Evolutionary conservation across 2,113 vertebrate species (phyloP).

Genomic region (Orthochromis indermauri): DNA sequence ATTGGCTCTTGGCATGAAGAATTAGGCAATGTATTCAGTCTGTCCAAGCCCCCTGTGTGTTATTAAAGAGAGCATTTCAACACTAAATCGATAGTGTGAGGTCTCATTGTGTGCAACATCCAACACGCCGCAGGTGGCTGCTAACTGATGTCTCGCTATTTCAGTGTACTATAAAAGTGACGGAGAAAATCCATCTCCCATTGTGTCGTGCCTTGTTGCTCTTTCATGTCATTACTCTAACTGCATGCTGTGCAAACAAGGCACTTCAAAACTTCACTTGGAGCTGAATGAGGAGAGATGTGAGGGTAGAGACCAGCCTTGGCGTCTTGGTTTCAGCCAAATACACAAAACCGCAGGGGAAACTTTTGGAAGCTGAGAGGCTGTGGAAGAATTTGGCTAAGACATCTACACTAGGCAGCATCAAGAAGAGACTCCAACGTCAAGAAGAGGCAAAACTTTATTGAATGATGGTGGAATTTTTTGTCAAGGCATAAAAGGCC

Average conservation of each 20-base stretch:
- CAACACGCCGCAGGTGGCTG: conserved; percentile 4
- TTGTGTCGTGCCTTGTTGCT: conserved; percentile 21
- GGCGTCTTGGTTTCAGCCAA: background rate
- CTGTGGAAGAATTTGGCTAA: background rate
- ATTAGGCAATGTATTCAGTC: background rate
- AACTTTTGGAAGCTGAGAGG: conserved; percentile 21
- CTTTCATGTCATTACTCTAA: conserved; percentile 39
- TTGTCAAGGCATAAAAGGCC: background rate
- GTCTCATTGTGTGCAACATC: conserved; percentile 20
- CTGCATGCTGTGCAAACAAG: conserved; percentile 31
- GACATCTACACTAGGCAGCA: background rate
- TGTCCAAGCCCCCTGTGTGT: background rate
- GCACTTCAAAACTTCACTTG: conserved; percentile 8
- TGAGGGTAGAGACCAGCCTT: background rate
- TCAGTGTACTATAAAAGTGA: background rate
- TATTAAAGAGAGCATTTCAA: conserved; percentile 30
- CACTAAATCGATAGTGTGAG: conserved; percentile 40
- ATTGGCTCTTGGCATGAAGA: background rate
- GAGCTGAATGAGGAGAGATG: background rate
- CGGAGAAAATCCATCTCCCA: conserved; percentile 19
- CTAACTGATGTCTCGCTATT: conserved; percentile 14
- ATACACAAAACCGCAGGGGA: conserved; percentile 23
- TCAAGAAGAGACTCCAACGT: background rate
- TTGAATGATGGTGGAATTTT: background rate
- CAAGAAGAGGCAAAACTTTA: background rate